Evolutionary conservation across 1,140 invertebrate genomes (phyloP), one percentile per base, ranked within the genome.

Genomic region (Tachypleus tridentatus): DNA sequence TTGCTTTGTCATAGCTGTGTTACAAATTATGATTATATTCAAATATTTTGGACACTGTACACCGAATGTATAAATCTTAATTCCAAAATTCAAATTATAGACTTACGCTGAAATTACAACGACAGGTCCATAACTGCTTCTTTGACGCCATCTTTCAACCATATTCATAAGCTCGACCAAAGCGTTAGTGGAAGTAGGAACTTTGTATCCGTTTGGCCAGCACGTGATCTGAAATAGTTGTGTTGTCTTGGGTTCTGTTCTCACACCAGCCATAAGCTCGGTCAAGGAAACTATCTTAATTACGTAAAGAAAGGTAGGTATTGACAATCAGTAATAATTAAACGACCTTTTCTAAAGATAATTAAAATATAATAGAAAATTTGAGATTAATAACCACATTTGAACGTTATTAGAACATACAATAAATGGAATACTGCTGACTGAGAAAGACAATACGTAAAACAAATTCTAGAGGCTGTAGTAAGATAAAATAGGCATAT

Each of bases 131-230:
- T 95, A 95, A 75, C 91, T 93, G 4, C 89, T 91, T 70, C 91
- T 83, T 73, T 95, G 91, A 62, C 95, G 83, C 95, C 96, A 98
- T 57, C 93, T 80, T 74, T 98, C 93, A 0, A 98, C 95, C 90
- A 97, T 97, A 75, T 97, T 97, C 91, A 99, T 97, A 63, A 98
- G 82, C 73, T 98, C 94, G 4, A 98, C 92, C 58, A 99, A 79
- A 8, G 93, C 95, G 76, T 97, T 95, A 51, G 95, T 97, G 3
- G 93, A 96, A 2, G 91, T 93, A 0, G 95, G 93, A n/a, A 97
- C 93, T 73, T 84, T 83, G 74, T 96, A 91, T 9, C 92, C 92
- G 83, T 95, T 88, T 1, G 94, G 93, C 94, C 94, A 97, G 76
- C 92, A 94, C 4, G 88, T 92, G 58, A 97, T 76, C 76, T 97